Percentiles rank a stretch among this genome's conserved stretches.
These are phyloP conservation scores for Clunio marinus DNA, from an alignment of 2,888 invertebrate genomes.

Conservation along the genomic window DNA sequence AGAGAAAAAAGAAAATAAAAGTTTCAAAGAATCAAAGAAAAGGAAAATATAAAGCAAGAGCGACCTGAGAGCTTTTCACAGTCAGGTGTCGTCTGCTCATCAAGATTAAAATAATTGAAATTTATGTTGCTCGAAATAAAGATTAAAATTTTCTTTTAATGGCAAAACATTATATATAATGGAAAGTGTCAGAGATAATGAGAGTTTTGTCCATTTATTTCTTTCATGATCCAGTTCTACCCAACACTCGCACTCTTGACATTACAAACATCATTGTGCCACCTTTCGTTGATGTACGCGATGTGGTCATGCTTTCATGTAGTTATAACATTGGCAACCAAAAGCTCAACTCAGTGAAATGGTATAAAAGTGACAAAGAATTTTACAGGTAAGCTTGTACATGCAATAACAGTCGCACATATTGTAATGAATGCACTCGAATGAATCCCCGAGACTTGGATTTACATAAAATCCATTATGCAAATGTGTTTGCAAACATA, in stretches of 20 bases:
- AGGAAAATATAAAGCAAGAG: too few species aligned
- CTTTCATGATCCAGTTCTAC: too few species aligned
- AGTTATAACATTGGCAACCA: slow-evolving; percentile 52
- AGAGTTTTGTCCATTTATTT: too few species aligned
- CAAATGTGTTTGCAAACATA: neutral
- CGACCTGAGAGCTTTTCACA: too few species aligned
- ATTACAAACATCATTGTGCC: slow-evolving; percentile 51
- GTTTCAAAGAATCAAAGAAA: too few species aligned
- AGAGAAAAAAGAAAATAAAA: neutral
- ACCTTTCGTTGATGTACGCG: slow-evolving; percentile 50
- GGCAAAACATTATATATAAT: neutral
- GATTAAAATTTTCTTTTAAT: neutral
- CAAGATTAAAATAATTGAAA: neutral
- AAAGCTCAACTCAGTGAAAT: slow-evolving; percentile 52
- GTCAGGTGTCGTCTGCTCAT: slow-evolving; percentile 2
- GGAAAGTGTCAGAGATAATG: neutral
- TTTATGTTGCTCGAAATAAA: neutral
- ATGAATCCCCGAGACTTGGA: neutral
- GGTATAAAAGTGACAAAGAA: slow-evolving; percentile 52
- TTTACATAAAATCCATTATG: slow-evolving; percentile 13
- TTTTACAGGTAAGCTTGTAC: slow-evolving; percentile 49
- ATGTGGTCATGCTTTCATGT: slow-evolving; percentile 50
- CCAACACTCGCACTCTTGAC: slow-evolving; percentile 43
- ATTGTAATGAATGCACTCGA: neutral
- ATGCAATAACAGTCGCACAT: neutral